Percentiles rank a stretch among this genome's conserved stretches.
These are phyloP conservation scores for Cephus sareptanus DNA, from an alignment of 2,888 invertebrate species.

Conservation along the genomic window DNA sequence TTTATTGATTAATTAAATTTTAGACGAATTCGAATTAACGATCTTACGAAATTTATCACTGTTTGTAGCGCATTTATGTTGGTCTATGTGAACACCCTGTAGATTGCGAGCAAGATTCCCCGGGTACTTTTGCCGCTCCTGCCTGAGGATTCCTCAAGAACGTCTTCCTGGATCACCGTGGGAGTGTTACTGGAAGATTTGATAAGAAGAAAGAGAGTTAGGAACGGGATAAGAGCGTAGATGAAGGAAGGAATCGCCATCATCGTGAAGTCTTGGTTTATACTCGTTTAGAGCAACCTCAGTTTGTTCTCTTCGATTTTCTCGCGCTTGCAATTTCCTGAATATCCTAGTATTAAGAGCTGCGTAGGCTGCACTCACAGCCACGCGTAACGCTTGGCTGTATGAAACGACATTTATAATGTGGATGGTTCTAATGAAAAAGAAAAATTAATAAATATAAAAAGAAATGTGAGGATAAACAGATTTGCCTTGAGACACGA, in stretches of 20 bases:
- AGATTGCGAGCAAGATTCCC: not conserved
- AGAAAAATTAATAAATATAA: too few species aligned
- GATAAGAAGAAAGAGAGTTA: not conserved
- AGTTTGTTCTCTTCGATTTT: not conserved
- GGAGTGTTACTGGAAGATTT: not conserved
- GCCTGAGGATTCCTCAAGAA: not conserved
- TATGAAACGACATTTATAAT: not conserved
- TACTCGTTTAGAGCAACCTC: not conserved
- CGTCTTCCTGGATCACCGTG: not conserved
- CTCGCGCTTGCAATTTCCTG: not conserved
- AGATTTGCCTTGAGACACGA: too few species aligned
- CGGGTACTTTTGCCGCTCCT: not conserved
- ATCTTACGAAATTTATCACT: not conserved
- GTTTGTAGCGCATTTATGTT: not conserved
- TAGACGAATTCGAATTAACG: not conserved
- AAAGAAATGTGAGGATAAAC: too few species aligned
- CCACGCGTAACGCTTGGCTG: not conserved
- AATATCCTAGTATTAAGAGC: not conserved
- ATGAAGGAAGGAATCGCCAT: not conserved
- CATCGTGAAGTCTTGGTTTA: not conserved
- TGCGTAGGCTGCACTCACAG: not conserved
- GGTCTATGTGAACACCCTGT: not conserved
- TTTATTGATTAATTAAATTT: not conserved
- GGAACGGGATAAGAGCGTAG: not conserved
- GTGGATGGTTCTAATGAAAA: not conserved